These are phyloP conservation scores for Nannospalax galili DNA, from an alignment of 2,113 vertebrate genomes.

Conservation along the genomic window DNA sequence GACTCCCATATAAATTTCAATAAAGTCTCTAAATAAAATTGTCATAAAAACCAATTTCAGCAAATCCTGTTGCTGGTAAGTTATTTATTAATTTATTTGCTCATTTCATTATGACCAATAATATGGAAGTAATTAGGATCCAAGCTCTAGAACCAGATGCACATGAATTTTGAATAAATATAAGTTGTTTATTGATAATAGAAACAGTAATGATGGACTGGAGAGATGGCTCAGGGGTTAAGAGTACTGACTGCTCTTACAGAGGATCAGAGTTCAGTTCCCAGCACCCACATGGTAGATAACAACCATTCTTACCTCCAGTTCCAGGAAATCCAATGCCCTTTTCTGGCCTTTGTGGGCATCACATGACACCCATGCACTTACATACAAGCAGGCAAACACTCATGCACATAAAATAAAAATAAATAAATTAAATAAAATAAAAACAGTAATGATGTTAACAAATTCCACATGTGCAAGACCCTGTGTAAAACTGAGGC, in stretches of 20 bases:
- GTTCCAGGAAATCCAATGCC: neutral
- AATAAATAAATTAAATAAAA: no score
- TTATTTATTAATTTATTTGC: slow-evolving; percentile 50
- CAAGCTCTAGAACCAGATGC: neutral
- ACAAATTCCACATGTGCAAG: neutral
- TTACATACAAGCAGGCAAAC: no score
- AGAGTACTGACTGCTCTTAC: no score
- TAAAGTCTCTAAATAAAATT: slow-evolving; percentile 46
- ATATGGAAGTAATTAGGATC: neutral
- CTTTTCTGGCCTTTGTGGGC: no score
- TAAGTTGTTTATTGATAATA: neutral
- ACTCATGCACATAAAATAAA: no score
- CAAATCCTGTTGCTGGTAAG: slow-evolving; percentile 30
- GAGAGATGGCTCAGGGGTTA: no score
- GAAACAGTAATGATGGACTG: neutral
- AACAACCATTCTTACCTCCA: no score
- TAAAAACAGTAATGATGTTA: neutral
- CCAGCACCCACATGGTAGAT: no score
- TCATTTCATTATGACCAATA: slow-evolving; percentile 56
- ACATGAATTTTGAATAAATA: slow-evolving; percentile 10
- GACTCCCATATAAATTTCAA: slow-evolving; percentile 53
- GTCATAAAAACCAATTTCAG: slow-evolving; percentile 60
- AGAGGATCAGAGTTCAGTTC: no score
- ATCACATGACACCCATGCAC: no score
- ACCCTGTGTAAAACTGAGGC: neutral